Evolutionary conservation across 2,113 vertebrate genomes (phyloP).

Genomic region (Epinephelus fuscoguttatus): DNA sequence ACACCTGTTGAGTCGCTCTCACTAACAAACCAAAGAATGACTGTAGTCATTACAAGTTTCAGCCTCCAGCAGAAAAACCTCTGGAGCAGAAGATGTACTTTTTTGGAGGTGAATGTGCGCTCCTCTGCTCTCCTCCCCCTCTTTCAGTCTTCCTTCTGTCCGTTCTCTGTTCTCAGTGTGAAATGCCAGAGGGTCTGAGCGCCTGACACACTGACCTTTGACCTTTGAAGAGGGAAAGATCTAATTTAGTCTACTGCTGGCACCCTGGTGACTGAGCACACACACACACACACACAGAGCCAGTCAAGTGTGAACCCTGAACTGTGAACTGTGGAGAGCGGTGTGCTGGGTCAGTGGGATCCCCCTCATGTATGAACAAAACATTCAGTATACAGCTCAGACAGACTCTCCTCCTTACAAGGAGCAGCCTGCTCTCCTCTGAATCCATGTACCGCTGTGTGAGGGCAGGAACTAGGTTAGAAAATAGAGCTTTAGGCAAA

Average conservation of each 20-base stretch:
- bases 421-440: not conserved
- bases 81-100: not conserved
- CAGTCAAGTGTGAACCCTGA: conserved; percentile 56
- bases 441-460: no score
- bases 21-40: not conserved
- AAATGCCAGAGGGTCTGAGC: conserved; percentile 74
- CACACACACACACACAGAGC: conserved; percentile 17
- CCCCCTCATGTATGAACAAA: conserved; percentile 31
- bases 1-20: not conserved
- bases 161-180: conserved; percentile 58
- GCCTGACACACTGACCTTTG: conserved; percentile 64
- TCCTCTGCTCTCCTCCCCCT: conserved; percentile 13
- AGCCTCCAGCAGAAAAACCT: not conserved
- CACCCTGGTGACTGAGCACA: conserved; percentile 62
- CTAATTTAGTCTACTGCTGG: conserved; percentile 64
- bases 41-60: not conserved
- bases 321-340: conserved; percentile 29
- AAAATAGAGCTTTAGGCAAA: no score
- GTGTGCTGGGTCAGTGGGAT: conserved; percentile 26
- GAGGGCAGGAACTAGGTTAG: no score
- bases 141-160: conserved; percentile 11
- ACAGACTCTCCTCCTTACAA: conserved; percentile 4
- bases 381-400: conserved; percentile 30
- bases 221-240: conserved; percentile 62
- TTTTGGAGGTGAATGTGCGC: conserved; percentile 29